Conservation (phyloP, 2,888 invertebrate species). For the Julus scandinavius region DNA sequence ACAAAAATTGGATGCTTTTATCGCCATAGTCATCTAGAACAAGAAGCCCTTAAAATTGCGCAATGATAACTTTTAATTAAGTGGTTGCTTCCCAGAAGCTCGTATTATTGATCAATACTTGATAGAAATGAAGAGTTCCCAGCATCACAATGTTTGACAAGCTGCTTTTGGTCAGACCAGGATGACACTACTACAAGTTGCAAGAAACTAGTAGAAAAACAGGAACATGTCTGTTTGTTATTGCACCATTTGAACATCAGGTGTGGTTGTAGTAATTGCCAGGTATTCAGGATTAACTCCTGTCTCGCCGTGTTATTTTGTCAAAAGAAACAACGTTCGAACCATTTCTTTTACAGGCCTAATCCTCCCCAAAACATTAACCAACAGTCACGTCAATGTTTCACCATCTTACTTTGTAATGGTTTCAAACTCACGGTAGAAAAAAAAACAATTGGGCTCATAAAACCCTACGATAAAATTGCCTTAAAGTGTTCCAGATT, state of each 20-base stretch:
- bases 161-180: too few species aligned
- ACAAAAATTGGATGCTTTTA: constrained; percentile 21
- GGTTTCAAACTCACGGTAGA: not conserved
- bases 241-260: too few species aligned
- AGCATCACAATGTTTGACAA: too few species aligned
- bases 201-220: too few species aligned
- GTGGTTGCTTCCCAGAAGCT: not conserved
- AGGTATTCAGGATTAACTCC: not conserved
- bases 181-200: too few species aligned
- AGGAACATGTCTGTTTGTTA: too few species aligned
- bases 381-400: constrained; percentile 29
- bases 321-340: not conserved
- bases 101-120: not conserved
- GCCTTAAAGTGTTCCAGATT: constrained; percentile 13
- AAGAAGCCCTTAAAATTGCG: constrained; percentile 18
- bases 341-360: not conserved
- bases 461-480: constrained; percentile 21
- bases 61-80: constrained; percentile 9
- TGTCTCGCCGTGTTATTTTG: not conserved
- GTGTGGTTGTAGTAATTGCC: not conserved
- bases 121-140: not conserved
- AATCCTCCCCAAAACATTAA: not conserved
- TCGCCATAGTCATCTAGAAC: not conserved
- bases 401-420: not conserved
- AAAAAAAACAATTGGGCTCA: constrained; percentile 1